Evolutionary conservation across 1,140 invertebrate genomes (phyloP), one percentile per base, ranked within the genome.

Genomic region (Branchinecta lindahli): DNA sequence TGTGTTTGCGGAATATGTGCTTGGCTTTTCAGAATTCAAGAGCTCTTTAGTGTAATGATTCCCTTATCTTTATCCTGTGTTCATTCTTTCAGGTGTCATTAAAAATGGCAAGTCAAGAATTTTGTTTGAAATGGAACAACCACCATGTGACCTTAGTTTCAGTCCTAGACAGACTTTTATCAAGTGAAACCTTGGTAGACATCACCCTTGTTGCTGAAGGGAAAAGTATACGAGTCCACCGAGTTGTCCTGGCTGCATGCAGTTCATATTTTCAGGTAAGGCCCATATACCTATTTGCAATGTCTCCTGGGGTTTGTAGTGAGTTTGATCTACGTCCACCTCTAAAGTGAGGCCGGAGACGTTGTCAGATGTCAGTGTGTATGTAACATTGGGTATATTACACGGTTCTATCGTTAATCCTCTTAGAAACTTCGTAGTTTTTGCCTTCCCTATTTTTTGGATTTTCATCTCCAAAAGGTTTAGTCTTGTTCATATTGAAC

Each of bases 41-140:
- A n/a, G 33, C 33, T 33, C 33, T 33, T 33, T 33, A 3, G 33
- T 33, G 1, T 33, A 33, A 33, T 33, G 1, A 33, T 1, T 33
- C 5, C 33, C 33, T 33, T 5, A 33, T 33, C 1, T 33, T 33
- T 5, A 33, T 5, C 33, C 33, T 33, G 33, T 33, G 5, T 33
- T 33, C 5, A 33, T 33, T 33, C 33, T 33, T 33, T 33, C 33
- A 33, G 33, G 33, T 33, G 33, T 33, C 33, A 33, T 5, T 3
- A 33, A 33, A 33, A 61, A 61, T 61, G 52, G 52, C 12, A 15
- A 61, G 52, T 61, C 52, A 94, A 83, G 91, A 94, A 82, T 94
- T 93, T 81, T 94, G 91, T 83, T 82, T 95, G 76, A 84, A 90
- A 79, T 95, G 92, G 91, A 94, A 94, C 82, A 94, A 94, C 80